Base-by-base conservation (phyloP, 2,888 invertebrate species). In the Stomorhina lunata region DNA sequence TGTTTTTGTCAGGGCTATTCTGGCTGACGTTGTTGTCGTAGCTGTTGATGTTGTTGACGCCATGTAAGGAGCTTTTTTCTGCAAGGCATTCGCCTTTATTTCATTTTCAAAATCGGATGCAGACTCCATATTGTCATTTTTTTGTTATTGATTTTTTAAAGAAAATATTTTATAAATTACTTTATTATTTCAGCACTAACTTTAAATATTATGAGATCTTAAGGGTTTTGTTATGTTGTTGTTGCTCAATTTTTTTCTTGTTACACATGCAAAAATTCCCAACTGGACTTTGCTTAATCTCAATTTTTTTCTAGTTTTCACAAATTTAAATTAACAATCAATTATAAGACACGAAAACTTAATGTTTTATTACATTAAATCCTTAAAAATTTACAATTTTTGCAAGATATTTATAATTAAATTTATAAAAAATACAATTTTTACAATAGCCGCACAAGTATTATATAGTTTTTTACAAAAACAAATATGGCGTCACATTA, bases 401-500 rank as follows among this genome's bases (percentile, higher is more conserved):
- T n/a, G n/a, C n/a, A 17, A 34, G 2, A 66, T 17, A 15, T 37
- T 12, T n/a, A 10, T 22, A 37, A 17, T 37, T 37, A 37, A 37
- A 50, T 50, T 40, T 22, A 7, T 29, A n/a, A n/a, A 53, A 73
- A 50, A 15, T 5, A 32, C 37, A 40, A 17, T 68, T 61, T 69
- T 73, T 22, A 40, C 25, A 61, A 17, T 7, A 61, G 27, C 73
- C 69, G 75, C 61, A 72, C 53, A 50, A 32, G 25, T 59, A 59
- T 77, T 82, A 76, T 80, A 81, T 65, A 59, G 34, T 69, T 66
- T 73, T 79, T 73, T 69, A 75, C 48, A 71, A 78, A 68, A 80
- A 77, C 81, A 84, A 85, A 84, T 81, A 85, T 85, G 85, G 85
- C 85, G 85, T 85, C 85, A 66, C 50, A 73, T 37, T 55, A 55